phyloP scores from a whole-genome alignment of 2,888 invertebrate species.

The Itoplectis maculator region DNA sequence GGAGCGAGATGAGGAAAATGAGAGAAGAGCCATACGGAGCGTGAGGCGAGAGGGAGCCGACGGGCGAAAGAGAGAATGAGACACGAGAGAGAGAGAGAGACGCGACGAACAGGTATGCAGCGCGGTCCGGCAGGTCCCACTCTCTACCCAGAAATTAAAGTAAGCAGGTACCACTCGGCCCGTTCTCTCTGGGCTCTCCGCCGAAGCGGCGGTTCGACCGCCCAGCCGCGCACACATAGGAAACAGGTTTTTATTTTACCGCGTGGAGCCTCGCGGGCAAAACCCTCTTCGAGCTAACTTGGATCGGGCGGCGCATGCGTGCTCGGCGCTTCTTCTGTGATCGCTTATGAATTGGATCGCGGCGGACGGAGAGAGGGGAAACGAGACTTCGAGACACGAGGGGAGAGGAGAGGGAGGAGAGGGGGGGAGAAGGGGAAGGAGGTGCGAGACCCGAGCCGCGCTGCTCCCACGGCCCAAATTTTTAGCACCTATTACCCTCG shows the following conservation, averaged over 20 bases:
- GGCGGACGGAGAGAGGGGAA: slow-evolving; percentile 1
- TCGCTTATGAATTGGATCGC: slow-evolving; percentile 59
- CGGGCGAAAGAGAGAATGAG: slow-evolving; percentile 16
- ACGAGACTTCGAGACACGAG: not conserved
- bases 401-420: too few relatives aligned
- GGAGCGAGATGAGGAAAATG: slow-evolving; percentile 35
- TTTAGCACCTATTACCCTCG: slow-evolving; percentile 54
- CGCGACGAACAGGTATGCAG: slow-evolving; percentile 66
- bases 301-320: slow-evolving; percentile 19
- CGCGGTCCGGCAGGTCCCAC: slow-evolving; percentile 67
- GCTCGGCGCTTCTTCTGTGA: slow-evolving; percentile 25
- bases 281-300: slow-evolving; percentile 74
- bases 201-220: slow-evolving; percentile 36
- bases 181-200: slow-evolving; percentile 65
- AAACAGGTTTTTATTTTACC: slow-evolving; percentile 79
- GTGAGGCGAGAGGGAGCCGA: slow-evolving; percentile 22
- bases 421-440: not conserved
- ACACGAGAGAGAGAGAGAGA: slow-evolving; percentile 35
- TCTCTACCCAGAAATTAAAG: slow-evolving; percentile 81
- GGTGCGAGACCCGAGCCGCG: slow-evolving; percentile 17
- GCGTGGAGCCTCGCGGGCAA: slow-evolving; percentile 61
- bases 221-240: slow-evolving; percentile 61
- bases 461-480: slow-evolving; percentile 66
- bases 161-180: slow-evolving; percentile 79
- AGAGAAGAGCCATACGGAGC: slow-evolving; percentile 20